Conservation (phyloP, 2,797 vertebrate genomes). For the Diceros bicornis region DNA sequence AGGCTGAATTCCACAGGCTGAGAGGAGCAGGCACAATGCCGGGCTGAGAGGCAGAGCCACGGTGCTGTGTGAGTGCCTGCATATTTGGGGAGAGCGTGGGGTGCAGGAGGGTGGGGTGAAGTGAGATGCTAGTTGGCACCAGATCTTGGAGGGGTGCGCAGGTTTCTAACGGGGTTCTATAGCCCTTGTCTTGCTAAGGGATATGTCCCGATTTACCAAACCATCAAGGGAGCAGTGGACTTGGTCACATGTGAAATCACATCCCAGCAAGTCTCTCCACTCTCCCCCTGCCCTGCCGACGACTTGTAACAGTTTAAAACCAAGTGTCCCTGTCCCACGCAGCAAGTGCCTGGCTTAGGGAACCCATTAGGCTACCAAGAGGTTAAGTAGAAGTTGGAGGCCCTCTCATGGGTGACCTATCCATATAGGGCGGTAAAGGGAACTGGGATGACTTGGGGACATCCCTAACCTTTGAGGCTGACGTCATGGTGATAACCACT, state of each 20-base stretch:
- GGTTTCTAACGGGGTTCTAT: not conserved
- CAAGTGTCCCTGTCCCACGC: not conserved
- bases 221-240: not conserved
- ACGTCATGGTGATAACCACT: conserved; percentile 70
- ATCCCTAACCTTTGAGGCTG: conserved; percentile 84
- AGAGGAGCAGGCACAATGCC: too few relatives aligned
- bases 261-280: not conserved
- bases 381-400: conserved; percentile 43
- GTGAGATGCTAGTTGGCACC: rapidly evolving
- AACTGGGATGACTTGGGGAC: conserved; percentile 81
- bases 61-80: not conserved
- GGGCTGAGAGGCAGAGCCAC: not conserved
- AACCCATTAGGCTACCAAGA: not conserved
- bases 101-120: not conserved
- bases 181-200: not conserved
- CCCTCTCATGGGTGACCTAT: conserved; percentile 75
- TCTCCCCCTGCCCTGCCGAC: not conserved
- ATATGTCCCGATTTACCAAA: not conserved
- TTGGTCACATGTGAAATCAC: not conserved
- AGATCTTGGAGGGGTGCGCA: not conserved
- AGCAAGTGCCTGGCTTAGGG: conserved; percentile 16
- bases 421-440: conserved; percentile 71
- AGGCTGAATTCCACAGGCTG: not conserved
- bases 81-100: not conserved
- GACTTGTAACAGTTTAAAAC: not conserved